Evolutionary conservation across 2,888 invertebrate species (phyloP).

Genomic region (Pristionchus mayeri): DNA sequence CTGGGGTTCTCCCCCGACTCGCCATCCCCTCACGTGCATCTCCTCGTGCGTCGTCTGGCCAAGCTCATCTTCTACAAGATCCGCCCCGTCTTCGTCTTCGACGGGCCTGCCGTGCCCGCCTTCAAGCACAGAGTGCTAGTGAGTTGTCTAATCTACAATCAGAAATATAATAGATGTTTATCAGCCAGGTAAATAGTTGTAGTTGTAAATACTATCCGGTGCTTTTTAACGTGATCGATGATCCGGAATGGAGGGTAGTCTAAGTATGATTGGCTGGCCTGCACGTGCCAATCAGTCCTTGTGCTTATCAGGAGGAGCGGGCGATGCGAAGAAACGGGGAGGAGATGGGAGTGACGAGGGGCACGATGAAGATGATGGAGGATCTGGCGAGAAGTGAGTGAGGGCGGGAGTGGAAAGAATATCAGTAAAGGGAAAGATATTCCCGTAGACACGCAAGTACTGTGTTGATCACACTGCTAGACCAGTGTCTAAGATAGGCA

Average conservation of each 20-base stretch:
- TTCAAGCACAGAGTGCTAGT: slow-evolving; percentile 85
- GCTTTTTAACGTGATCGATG: not conserved
- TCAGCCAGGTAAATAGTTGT: no score
- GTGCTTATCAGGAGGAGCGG: slow-evolving; percentile 61
- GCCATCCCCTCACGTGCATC: slow-evolving; percentile 90
- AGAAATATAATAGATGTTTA: no score
- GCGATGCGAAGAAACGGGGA: slow-evolving; percentile 58
- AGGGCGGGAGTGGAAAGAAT: no score
- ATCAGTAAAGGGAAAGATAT: no score
- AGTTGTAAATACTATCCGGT: no score
- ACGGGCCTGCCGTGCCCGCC: slow-evolving; percentile 89
- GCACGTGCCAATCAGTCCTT: not conserved
- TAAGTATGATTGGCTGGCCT: slow-evolving; percentile 20
- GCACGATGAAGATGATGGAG: slow-evolving; percentile 55
- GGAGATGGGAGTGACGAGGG: slow-evolving; percentile 57
- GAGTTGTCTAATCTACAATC: slow-evolving; percentile 42
- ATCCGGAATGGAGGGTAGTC: not conserved
- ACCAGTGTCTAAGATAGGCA: no score
- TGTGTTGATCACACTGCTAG: no score
- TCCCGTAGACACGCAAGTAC: no score
- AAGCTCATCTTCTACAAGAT: slow-evolving; percentile 95
- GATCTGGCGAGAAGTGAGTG: slow-evolving; percentile 52
- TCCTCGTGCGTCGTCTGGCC: slow-evolving; percentile 93
- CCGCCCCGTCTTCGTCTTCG: slow-evolving; percentile 97
- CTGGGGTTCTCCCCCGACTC: slow-evolving; percentile 89